Evolutionary conservation across 2,113 vertebrate species (phyloP), one percentile per base, ranked within the genome.

Genomic region (Thunnus maccoyii): DNA sequence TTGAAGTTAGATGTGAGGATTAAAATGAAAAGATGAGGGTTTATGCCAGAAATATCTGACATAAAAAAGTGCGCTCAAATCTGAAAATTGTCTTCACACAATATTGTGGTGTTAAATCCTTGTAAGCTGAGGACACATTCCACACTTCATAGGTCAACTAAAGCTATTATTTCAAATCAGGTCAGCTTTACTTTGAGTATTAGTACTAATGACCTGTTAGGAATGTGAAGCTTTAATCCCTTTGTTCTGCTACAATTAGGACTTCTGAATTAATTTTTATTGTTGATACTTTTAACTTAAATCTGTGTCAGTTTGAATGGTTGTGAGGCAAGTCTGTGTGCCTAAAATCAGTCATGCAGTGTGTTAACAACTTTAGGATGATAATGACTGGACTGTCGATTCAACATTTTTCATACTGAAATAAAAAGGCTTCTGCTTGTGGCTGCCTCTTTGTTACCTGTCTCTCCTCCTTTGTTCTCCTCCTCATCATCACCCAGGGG

Each of bases 401-500:
- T 41, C 36, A 41, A 9, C 36, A 8, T 9, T 41, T 41, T 9
- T 10, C 36, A 41, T 41, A 41, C 7, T 41, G 7, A 41, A 41
- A 41, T 41, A 8, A 41, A 30, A 3, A 30, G 13, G 18, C 32
- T 64, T 50, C 16, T 54, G 57, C 11, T 56, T 11, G 44, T 57
- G 2, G 67, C 5, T 56, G 30, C 44, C 72, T 67, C 14, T 41
- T 72, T 41, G 36, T 46, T 84, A 94, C 92, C 85, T 3, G 18
- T 51, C 41, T 71, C 46, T 50, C 56, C 65, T 68, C 48, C 13
- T 68, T 50, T 88, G 50, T 32, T 87, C 8, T 82, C 83, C 17
- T 3, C 55, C 48, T 80, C 71, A 51, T 61, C 14, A 3, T 84
- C 68, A 25, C 44, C 69, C 56, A 94, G 76, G 1, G 76, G 58